Base-by-base conservation (phyloP, 1,140 invertebrate species). In the Drosophila gunungcola region DNA sequence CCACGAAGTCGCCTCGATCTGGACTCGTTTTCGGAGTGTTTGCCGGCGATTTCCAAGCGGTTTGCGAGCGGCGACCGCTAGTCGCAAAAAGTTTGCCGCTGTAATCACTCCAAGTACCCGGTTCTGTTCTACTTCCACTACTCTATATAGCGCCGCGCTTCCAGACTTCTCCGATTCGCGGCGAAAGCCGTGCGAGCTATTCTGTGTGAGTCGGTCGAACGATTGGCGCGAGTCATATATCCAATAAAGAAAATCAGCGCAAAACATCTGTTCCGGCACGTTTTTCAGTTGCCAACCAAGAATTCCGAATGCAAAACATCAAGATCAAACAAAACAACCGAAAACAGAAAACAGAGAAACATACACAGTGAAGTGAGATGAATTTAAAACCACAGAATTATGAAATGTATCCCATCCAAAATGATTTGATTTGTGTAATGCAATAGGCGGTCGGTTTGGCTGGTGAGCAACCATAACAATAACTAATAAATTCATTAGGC, bases 401-500 rank as follows among this genome's bases (percentile, higher is more conserved):
- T 21, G 41, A 43, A 36, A 43, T 25, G 38, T 21, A 34, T 16
- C n/a, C n/a, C 27, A 9, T 11, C 27, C 25, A 27, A 39, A 29
- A 27, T 34, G 39, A 65, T 65, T 65, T 65, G 62, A 64, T 64
- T 64, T 67, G 42, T 79, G 76, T 43, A 64, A 73, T 61, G 36
- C 38, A 53, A 54, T 54, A 54, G 12, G 2, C n/a, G 21, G 55
- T 27, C 10, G 21, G 34, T 43, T 29, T 27, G 12, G 25, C 41
- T 13, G 29, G 27, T 25, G 41, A n/a, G 11, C 29, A 16, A 16
- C 11, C 36, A 38, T 45, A 38, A 52, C 38, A 52, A 54, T 49
- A 77, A 48, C 65, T 74, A 78, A 80, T 90, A 90, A 89, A 80
- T 89, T 89, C 80, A 89, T 89, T 89, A 89, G 84, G 38, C 60